These are phyloP conservation scores for Heliconius hermathena DNA, from an alignment of 1,140 invertebrate genomes.

Conservation along the genomic window DNA sequence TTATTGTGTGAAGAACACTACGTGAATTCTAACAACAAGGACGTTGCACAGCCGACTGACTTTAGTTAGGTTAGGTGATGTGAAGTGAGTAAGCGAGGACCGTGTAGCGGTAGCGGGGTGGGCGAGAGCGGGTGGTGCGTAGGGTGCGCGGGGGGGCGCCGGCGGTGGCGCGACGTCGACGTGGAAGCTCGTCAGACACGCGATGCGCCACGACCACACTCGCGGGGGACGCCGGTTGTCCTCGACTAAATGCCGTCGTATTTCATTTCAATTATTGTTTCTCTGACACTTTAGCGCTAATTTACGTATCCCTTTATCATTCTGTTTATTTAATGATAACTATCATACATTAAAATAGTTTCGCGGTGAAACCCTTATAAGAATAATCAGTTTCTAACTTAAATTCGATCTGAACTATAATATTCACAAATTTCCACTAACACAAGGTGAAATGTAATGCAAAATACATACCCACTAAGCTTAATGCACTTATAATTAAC, in stretches of 20 bases:
- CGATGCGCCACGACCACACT: conserved; percentile 60
- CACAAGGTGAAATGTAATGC: not conserved
- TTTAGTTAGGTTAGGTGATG: conserved; percentile 43
- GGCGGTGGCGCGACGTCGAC: conserved; percentile 76
- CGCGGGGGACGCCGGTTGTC: conserved; percentile 37
- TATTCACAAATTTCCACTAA: not conserved
- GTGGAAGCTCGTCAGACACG: conserved; percentile 76
- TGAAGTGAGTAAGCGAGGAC: conserved; percentile 52
- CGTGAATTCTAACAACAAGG: conserved; percentile 41
- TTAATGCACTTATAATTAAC: not conserved
- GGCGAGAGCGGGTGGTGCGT: conserved; percentile 40
- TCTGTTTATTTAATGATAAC: not conserved
- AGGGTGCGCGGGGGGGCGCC: conserved; percentile 45
- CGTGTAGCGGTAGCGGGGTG: conserved; percentile 40
- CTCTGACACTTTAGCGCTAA: not conserved
- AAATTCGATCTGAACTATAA: not conserved
- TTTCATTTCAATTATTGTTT: conserved; percentile 18
- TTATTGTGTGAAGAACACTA: conserved; percentile 29
- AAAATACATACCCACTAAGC: not conserved
- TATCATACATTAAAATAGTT: not conserved
- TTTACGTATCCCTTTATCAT: not conserved
- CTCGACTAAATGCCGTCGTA: conserved; percentile 23
- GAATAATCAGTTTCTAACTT: not conserved
- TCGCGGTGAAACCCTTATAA: not conserved
- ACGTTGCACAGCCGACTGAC: conserved; percentile 54